phyloP scores from a whole-genome alignment of 2,113 vertebrate species.

The Carlito syrichta region DNA sequence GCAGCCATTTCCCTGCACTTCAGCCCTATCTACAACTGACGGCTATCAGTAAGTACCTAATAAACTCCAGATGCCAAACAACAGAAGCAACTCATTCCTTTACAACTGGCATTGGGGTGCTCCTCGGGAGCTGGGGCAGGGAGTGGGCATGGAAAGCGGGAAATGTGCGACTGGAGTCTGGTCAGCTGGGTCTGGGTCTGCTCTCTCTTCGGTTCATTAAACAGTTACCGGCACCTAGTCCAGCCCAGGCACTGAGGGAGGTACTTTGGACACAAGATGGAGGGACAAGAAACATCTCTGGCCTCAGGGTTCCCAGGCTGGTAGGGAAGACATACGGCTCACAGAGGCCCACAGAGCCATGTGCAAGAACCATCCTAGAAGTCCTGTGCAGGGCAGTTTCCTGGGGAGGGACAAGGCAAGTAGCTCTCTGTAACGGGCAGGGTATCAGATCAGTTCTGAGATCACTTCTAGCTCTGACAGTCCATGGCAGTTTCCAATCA shows the following conservation, averaged over 20 bases:
- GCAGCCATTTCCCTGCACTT: slow-evolving; percentile 61
- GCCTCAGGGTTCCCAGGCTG: background rate
- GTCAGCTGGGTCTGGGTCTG: background rate
- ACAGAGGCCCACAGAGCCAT: background rate
- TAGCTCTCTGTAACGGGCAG: background rate
- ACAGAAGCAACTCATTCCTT: background rate
- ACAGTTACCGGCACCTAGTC: background rate
- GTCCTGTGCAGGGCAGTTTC: background rate
- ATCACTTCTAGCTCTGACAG: background rate
- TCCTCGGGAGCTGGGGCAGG: background rate
- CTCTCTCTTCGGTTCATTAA: background rate
- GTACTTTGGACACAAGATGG: background rate
- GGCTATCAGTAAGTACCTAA: slow-evolving; percentile 59
- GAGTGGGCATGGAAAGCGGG: background rate
- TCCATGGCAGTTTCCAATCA: background rate
- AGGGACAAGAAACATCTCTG: background rate
- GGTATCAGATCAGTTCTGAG: background rate
- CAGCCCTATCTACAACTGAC: slow-evolving; percentile 55
- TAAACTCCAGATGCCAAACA: slow-evolving; percentile 45
- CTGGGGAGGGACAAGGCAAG: background rate
- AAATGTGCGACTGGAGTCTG: background rate
- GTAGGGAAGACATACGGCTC: background rate
- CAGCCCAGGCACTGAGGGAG: background rate
- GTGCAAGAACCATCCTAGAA: background rate
- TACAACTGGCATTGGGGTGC: background rate